Evolutionary conservation across 2,797 vertebrate species (phyloP).

Genomic region (Danio tinwini): DNA sequence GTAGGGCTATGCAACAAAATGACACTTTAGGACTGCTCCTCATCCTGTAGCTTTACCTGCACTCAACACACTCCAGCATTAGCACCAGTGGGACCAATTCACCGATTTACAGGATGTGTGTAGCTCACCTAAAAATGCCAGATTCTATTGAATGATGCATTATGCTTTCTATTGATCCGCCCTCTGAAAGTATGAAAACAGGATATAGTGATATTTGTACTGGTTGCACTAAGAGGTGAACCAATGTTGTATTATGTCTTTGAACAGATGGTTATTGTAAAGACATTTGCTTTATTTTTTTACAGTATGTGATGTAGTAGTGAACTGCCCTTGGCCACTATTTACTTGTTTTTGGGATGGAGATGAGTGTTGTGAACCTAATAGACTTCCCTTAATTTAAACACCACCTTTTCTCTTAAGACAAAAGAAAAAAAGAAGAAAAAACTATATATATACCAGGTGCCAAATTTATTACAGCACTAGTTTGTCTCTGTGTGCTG

Average conservation of each 20-base stretch:
- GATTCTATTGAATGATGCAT: background rate
- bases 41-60: slow-evolving; percentile 82
- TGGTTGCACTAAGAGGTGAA: slow-evolving; percentile 23
- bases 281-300: slow-evolving; percentile 24
- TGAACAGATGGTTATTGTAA: slow-evolving; percentile 40
- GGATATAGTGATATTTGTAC: slow-evolving; percentile 16
- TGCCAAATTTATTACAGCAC: slow-evolving; percentile 81
- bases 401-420: slow-evolving; percentile 36
- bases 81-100: slow-evolving; percentile 86
- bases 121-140: slow-evolving; percentile 20
- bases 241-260: slow-evolving; percentile 1
- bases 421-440: slow-evolving; percentile 6
- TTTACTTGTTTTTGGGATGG: slow-evolving; percentile 54
- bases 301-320: slow-evolving; percentile 39
- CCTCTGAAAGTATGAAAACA: slow-evolving; percentile 22
- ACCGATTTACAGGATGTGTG: slow-evolving; percentile 65
- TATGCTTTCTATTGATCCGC: slow-evolving; percentile 25
- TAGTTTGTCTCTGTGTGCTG: slow-evolving; percentile 78
- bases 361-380: slow-evolving; percentile 47
- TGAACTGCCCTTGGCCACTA: slow-evolving; percentile 45
- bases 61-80: slow-evolving; percentile 79
- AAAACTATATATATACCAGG: slow-evolving; percentile 59
- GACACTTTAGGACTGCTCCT: slow-evolving; percentile 75
- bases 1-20: slow-evolving; percentile 91
- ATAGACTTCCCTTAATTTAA: slow-evolving; percentile 16